phyloP scores from a whole-genome alignment of 2,888 invertebrate species.

The Apamea sordens region DNA sequence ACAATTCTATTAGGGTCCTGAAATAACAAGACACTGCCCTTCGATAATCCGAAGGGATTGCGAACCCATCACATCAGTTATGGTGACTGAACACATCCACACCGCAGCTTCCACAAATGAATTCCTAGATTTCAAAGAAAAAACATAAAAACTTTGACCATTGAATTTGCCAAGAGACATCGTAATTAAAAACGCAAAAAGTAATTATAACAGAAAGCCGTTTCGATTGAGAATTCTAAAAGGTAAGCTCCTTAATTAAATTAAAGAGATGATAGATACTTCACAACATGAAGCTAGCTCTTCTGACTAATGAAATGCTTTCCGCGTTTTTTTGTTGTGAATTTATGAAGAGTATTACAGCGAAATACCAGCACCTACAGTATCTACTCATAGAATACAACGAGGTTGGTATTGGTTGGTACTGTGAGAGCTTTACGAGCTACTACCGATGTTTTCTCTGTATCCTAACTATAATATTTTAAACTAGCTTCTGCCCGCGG shows the following conservation, averaged over 20 bases:
- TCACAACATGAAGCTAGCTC: conserved; percentile 50
- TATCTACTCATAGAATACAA: background rate
- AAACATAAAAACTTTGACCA: conserved; percentile 14
- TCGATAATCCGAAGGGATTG: conserved; percentile 67
- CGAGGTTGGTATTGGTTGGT: background rate
- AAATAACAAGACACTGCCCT: conserved; percentile 67
- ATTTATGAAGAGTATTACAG: conserved; percentile 15
- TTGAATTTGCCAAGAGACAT: conserved; percentile 37
- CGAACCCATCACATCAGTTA: conserved; percentile 52
- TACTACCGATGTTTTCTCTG: background rate
- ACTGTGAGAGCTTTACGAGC: background rate
- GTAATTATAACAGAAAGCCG: conserved; percentile 59
- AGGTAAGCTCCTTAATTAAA: conserved; percentile 64
- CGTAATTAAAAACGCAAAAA: conserved; percentile 52
- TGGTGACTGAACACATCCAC: conserved; percentile 35
- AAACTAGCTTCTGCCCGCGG: too few relatives aligned
- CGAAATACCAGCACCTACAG: background rate
- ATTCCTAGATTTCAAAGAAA: conserved; percentile 11
- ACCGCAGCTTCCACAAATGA: background rate
- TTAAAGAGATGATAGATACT: conserved; percentile 63
- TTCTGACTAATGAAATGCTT: conserved; percentile 48
- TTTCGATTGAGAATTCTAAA: conserved; percentile 55
- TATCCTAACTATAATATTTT: too few relatives aligned
- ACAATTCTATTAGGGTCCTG: conserved; percentile 66
- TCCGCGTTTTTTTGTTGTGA: conserved; percentile 36